These are phyloP conservation scores for Matsumurasca onukii DNA, from an alignment of 1,140 invertebrate species.

Conservation along the genomic window DNA sequence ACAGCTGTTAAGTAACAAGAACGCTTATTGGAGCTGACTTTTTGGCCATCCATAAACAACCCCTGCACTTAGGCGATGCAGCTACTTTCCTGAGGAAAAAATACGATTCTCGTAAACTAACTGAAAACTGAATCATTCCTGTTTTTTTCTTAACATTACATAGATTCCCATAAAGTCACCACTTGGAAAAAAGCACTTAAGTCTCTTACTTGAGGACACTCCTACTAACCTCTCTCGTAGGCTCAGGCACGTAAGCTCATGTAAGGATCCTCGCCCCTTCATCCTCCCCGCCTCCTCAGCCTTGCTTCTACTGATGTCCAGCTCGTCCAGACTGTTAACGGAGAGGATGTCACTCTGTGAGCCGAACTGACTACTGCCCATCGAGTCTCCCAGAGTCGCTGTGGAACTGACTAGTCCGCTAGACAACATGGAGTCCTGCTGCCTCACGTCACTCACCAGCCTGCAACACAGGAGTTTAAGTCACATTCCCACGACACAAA, in stretches of 20 bases:
- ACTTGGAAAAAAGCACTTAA: no score
- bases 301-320: slow-evolving; percentile 41
- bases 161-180: no score
- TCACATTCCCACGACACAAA: no score
- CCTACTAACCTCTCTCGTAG: slow-evolving; percentile 40
- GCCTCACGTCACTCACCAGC: slow-evolving; percentile 10
- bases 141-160: no score
- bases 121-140: no score
- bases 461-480: slow-evolving; percentile 25
- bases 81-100: no score
- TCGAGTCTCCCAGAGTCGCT: slow-evolving; percentile 42
- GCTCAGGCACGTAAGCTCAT: slow-evolving; percentile 40
- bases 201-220: no score
- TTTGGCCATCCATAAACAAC: no score
- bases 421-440: slow-evolving; percentile 31
- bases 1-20: no score
- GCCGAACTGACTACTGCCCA: slow-evolving; percentile 53
- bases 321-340: slow-evolving; percentile 47
- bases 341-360: slow-evolving; percentile 51
- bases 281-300: slow-evolving; percentile 27
- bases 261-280: slow-evolving; percentile 38
- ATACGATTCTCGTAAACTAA: no score
- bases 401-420: slow-evolving; percentile 34
- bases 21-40: no score
- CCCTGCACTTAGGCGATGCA: no score